A percentile compares a stretch with the other conserved stretches of the same genome.
phyloP scores from a whole-genome alignment of 2,797 vertebrate species.

The Ctenosaura bakeri region DNA sequence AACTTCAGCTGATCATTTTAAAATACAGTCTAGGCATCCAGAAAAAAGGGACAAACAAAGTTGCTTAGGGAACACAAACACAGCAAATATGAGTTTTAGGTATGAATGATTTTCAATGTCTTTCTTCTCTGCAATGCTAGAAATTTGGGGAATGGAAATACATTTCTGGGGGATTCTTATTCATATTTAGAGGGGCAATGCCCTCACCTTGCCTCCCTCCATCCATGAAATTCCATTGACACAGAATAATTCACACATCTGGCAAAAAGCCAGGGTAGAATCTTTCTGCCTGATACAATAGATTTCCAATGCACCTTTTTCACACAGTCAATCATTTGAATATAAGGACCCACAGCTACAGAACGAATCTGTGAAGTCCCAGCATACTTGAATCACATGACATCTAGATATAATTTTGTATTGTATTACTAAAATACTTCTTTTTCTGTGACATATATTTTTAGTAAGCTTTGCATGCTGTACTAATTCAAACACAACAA shows the following conservation, averaged over 20 bases:
- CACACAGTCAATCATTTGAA: not conserved
- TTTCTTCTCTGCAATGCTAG: too few relatives aligned
- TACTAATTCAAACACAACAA: conserved; percentile 25
- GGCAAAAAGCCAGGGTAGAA: not conserved
- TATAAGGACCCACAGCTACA: not conserved
- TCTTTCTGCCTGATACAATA: not conserved
- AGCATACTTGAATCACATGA: not conserved
- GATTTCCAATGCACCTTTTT: not conserved
- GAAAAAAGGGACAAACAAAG: too few relatives aligned
- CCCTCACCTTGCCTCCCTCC: too few relatives aligned
- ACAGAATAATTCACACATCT: not conserved
- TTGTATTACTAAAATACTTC: not conserved
- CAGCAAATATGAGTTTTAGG: too few relatives aligned
- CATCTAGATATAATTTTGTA: not conserved
- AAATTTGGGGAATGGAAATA: too few relatives aligned
- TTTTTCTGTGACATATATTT: not conserved
- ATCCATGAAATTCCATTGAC: not conserved
- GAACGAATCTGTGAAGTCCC: not conserved
- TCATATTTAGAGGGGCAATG: too few relatives aligned
- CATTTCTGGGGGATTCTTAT: too few relatives aligned
- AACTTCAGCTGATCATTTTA: too few relatives aligned
- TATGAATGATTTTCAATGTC: too few relatives aligned
- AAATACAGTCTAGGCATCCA: too few relatives aligned
- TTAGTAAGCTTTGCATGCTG: not conserved
- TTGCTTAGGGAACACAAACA: too few relatives aligned